Conservation (phyloP, 2,113 vertebrate genomes). For the Heteronetta atricapilla region DNA sequence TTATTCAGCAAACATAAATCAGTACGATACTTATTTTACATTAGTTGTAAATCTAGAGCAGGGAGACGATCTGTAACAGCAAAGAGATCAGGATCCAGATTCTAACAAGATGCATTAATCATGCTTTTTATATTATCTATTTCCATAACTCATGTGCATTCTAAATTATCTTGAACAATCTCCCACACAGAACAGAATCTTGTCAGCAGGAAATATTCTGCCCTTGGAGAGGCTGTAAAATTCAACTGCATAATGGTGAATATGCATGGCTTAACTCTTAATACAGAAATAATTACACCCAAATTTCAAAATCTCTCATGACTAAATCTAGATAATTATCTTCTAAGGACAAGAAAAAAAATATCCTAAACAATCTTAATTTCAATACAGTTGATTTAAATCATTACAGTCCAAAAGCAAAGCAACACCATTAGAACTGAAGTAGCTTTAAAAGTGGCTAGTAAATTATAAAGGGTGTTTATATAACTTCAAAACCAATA, state of each 20-base stretch:
- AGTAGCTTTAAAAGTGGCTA: neutral
- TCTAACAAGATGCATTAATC: neutral
- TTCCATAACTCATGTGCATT: neutral
- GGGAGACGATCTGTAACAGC: neutral
- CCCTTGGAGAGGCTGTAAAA: neutral
- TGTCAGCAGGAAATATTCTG: neutral
- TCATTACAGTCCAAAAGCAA: neutral
- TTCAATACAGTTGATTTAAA: neutral
- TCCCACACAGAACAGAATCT: neutral
- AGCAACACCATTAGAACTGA: neutral
- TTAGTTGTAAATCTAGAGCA: neutral
- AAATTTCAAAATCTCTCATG: neutral
- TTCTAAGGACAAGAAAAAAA: neutral
- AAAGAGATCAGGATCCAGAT: neutral
- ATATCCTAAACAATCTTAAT: neutral
- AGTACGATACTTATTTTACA: neutral
- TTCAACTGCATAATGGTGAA: neutral
- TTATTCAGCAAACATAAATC: neutral
- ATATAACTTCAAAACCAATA: neutral
- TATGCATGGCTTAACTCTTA: neutral
- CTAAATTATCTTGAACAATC: neutral
- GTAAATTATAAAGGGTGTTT: neutral
- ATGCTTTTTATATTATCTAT: neutral
- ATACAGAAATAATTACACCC: neutral
- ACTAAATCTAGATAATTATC: neutral